Base-by-base conservation (phyloP, 2,888 invertebrate genomes). In the Melitaea athalia region DNA sequence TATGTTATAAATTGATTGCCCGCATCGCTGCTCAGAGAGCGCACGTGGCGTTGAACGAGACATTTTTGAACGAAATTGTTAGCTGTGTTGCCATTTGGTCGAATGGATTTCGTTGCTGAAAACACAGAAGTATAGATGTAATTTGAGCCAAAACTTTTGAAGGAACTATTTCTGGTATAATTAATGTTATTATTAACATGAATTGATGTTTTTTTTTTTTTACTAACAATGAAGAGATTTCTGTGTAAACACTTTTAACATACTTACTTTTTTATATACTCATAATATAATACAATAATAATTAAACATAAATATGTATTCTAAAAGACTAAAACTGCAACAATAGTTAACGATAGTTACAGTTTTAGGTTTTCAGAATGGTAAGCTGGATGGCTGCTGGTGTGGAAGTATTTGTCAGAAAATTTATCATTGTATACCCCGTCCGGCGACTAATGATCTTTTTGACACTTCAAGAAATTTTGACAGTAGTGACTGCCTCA, bases 41-140 rank as follows among this genome's bases (percentile, higher is more conserved):
- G 53, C 67, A 67, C 61, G 67, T 62, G 55, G 42, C 62, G 62
- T 61, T 62, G 61, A 67, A 49, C 67, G 62, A 67, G 38, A 57
- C 61, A 62, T 53, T 67, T 67, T 57, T 67, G 67, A 55, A 67
- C 24, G 62, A 57, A 67, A 67, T 62, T 62, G 67, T 67, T 67
- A 57, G 55, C 67, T 33, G 55, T 57, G 61, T 61, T 67, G 66
- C 66, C 61, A 49, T 55, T 67, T 67, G 53, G 61, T 53, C 49
- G 47, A 55, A 47, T 61, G 38, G 61, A 47, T 47, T 60, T 31
- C 17, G 24, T 45, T 45, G 11, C 43, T 59, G 24, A 17, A 31
- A 57, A 57, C 57, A 42, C 38, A 42, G 11, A 57, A 38, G 38
- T 42, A 15, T 42, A 57, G 15, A 42, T 15, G 57, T 57, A 57